phyloP scores from a whole-genome alignment of 1,140 invertebrate species.

The Zaprionus lachaisei region DNA sequence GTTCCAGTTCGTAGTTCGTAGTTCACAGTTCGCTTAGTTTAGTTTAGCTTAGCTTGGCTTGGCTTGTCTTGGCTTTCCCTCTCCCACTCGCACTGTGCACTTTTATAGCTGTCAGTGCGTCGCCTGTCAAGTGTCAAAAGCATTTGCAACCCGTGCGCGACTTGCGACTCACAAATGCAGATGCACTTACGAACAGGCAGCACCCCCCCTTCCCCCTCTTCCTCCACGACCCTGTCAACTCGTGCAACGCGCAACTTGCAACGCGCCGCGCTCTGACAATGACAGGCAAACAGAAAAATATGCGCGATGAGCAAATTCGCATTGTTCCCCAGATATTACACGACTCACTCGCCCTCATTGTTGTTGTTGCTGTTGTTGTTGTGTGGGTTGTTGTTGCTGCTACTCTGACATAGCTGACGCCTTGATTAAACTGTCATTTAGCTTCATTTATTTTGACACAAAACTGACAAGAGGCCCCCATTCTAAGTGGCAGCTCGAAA shows the following conservation, averaged over 20 bases:
- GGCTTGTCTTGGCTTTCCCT: neutral
- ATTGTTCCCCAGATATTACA: conserved; percentile 76
- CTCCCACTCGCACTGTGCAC: conserved; percentile 32
- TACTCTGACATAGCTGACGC: conserved; percentile 75
- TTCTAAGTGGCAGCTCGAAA: conserved; percentile 72
- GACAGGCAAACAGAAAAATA: conserved; percentile 67
- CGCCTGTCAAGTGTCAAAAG: conserved; percentile 78
- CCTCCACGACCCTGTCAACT: conserved; percentile 32
- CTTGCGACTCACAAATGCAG: conserved; percentile 64
- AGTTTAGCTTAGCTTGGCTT: too few relatives aligned
- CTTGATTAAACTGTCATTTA: conserved; percentile 84
- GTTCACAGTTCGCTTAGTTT: neutral
- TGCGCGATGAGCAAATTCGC: conserved; percentile 60
- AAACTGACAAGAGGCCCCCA: conserved; percentile 80
- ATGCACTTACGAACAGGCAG: conserved; percentile 64
- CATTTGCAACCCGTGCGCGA: conserved; percentile 62
- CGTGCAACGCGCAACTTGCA: conserved; percentile 48
- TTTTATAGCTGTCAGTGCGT: conserved; percentile 78
- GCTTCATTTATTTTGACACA: conserved; percentile 84
- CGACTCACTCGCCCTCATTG: conserved; percentile 62
- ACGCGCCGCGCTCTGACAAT: conserved; percentile 54
- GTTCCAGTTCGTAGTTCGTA: conserved; percentile 1
- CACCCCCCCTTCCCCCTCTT: conserved; percentile 3
- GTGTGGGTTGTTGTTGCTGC: conserved; percentile 17
- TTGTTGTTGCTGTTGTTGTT: conserved; percentile 30